phyloP scores from a whole-genome alignment of 2,888 invertebrate genomes.

The Tryphoninae sp. region DNA sequence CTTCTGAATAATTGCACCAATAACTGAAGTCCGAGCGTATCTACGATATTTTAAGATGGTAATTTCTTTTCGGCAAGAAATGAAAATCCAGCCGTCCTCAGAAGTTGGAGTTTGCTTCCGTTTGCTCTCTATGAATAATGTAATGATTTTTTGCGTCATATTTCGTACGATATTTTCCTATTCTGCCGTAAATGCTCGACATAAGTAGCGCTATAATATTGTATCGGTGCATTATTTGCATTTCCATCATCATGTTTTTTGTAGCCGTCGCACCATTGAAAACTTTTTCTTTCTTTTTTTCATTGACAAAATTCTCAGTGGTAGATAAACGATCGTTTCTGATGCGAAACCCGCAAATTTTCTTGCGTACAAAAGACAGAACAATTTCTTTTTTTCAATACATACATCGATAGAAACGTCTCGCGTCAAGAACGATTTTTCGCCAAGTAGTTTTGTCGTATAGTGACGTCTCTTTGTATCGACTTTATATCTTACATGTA shows the following conservation, averaged over 20 bases:
- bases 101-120: not conserved
- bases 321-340: conserved; percentile 54
- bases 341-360: conserved; percentile 59
- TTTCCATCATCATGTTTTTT: conserved; percentile 30
- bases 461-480: conserved; percentile 80
- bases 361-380: not conserved
- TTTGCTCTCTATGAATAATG: conserved; percentile 18
- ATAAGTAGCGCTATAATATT: conserved; percentile 36
- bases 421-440: conserved; percentile 68
- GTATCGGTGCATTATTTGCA: conserved; percentile 49
- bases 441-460: conserved; percentile 75
- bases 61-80: conserved; percentile 35
- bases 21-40: conserved; percentile 27
- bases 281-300: conserved; percentile 33
- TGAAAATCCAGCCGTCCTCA: conserved; percentile 37
- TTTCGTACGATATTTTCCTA: conserved; percentile 55
- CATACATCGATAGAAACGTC: conserved; percentile 41
- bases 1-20: not conserved
- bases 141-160: conserved; percentile 42
- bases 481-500: conserved; percentile 80
- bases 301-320: conserved; percentile 55
- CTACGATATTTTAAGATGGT: conserved; percentile 24
- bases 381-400: conserved; percentile 34
- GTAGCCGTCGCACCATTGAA: conserved; percentile 40
- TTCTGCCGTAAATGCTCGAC: conserved; percentile 37